phyloP scores from a whole-genome alignment of 1,140 invertebrate genomes.

The Ceratosolen solmsi region DNA sequence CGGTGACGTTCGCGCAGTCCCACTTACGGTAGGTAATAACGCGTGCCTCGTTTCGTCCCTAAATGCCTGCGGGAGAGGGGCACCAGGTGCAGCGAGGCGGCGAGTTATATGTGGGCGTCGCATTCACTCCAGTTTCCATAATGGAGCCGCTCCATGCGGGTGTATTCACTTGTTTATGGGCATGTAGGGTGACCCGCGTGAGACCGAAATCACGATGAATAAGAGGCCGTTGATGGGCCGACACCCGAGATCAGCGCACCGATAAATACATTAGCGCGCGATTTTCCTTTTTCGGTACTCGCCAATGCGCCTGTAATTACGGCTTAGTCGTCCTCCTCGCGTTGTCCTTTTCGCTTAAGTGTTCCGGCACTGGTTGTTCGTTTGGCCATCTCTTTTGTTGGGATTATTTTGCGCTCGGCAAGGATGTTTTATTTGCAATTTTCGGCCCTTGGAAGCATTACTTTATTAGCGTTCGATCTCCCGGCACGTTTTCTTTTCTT shows the following conservation, averaged over 20 bases:
- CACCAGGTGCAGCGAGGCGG: conserved; percentile 36
- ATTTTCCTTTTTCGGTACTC: background rate
- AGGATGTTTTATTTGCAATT: too few species aligned
- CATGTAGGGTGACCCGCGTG: conserved; percentile 23
- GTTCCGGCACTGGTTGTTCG: too few species aligned
- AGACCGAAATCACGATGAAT: conserved; percentile 34
- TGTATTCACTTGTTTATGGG: conserved; percentile 54
- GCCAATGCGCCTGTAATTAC: background rate
- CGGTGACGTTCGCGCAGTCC: background rate
- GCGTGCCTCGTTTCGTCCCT: background rate
- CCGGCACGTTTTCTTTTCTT: background rate
- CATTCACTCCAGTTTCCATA: conserved; percentile 59
- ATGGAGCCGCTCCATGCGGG: conserved; percentile 58
- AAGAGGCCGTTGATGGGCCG: background rate
- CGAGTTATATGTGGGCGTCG: conserved; percentile 60
- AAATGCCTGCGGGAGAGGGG: background rate
- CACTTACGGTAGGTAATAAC: background rate
- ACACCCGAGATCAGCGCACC: background rate
- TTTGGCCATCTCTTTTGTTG: too few species aligned
- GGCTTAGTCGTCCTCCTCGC: background rate
- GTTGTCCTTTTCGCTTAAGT: background rate
- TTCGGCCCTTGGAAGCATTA: too few species aligned
- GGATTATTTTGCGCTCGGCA: too few species aligned
- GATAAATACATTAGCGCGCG: conserved; percentile 15
- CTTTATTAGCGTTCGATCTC: too few species aligned